phyloP scores from a whole-genome alignment of 2,797 vertebrate genomes.

The Podarcis lilfordi region DNA sequence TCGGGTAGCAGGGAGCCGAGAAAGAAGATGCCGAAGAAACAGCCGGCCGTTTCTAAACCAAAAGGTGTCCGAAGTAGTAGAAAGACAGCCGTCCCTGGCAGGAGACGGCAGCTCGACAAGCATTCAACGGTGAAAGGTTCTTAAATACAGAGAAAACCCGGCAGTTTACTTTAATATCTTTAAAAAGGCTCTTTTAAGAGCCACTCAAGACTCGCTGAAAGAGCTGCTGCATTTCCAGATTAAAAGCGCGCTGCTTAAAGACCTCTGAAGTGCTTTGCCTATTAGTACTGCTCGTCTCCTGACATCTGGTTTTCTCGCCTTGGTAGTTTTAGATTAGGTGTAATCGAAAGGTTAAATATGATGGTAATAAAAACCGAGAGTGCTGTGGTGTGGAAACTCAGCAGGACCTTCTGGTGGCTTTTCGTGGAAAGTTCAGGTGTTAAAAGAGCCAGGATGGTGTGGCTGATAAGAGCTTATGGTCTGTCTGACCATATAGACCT shows the following conservation, averaged over 20 bases:
- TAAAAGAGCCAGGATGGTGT: no score
- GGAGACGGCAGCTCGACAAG: neutral
- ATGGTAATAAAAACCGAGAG: neutral
- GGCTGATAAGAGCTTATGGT: no score
- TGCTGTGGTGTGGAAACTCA: neutral
- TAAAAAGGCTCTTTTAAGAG: constrained; percentile 35
- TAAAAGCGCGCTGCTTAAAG: neutral
- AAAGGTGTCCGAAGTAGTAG: neutral
- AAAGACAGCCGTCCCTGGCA: neutral
- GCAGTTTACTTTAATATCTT: no score
- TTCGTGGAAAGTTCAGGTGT: no score
- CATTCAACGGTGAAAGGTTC: neutral
- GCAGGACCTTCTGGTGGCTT: no score
- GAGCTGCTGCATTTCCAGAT: neutral
- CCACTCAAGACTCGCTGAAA: neutral
- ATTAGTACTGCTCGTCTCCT: neutral
- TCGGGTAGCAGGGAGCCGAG: neutral
- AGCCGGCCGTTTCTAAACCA: neutral
- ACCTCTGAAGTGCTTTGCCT: neutral
- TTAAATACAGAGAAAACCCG: no score
- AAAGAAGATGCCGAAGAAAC: neutral
- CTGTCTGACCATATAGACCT: no score
- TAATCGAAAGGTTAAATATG: neutral
- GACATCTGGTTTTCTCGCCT: neutral
- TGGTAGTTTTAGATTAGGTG: no score